phyloP scores from a whole-genome alignment of 1,140 invertebrate species.

The Eueides isabella region DNA sequence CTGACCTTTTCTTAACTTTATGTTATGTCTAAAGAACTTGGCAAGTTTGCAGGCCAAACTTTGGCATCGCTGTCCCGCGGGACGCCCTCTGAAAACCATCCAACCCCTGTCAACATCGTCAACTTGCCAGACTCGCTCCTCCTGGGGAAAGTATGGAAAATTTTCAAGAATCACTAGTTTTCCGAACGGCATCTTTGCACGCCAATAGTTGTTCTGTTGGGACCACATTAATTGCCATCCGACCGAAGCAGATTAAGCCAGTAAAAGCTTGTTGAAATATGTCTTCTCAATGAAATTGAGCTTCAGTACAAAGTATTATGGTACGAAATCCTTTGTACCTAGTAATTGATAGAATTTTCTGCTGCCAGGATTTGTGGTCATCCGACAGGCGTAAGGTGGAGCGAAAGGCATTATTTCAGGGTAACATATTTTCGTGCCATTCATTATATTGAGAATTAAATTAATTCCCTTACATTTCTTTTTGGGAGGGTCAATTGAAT shows the following conservation, averaged over 20 bases:
- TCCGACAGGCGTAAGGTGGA: slow-evolving; percentile 54
- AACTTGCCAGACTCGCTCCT: slow-evolving; percentile 33
- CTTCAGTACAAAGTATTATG: slow-evolving; percentile 41
- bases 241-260: slow-evolving; percentile 71
- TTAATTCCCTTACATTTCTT: slow-evolving; percentile 30
- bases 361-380: slow-evolving; percentile 54
- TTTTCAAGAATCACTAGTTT: slow-evolving; percentile 36
- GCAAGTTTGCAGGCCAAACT: slow-evolving; percentile 30
- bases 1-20: slow-evolving; percentile 29
- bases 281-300: slow-evolving; percentile 47
- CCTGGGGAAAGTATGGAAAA: slow-evolving; percentile 29
- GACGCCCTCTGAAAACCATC: slow-evolving; percentile 29
- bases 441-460: slow-evolving; percentile 45
- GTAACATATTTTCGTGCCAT: slow-evolving; percentile 53
- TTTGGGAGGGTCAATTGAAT: slow-evolving; percentile 29
- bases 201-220: slow-evolving; percentile 53
- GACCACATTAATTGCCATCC: slow-evolving; percentile 75
- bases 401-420: slow-evolving; percentile 58
- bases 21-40: slow-evolving; percentile 30
- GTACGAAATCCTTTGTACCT: slow-evolving; percentile 38
- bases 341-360: slow-evolving; percentile 45
- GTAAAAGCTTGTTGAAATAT: slow-evolving; percentile 64
- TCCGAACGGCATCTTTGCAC: slow-evolving; percentile 45
- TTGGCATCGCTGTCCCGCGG: slow-evolving; percentile 24
- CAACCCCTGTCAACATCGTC: slow-evolving; percentile 40